Base-by-base conservation (phyloP, 2,888 invertebrate species). In the Tinea pellionella region DNA sequence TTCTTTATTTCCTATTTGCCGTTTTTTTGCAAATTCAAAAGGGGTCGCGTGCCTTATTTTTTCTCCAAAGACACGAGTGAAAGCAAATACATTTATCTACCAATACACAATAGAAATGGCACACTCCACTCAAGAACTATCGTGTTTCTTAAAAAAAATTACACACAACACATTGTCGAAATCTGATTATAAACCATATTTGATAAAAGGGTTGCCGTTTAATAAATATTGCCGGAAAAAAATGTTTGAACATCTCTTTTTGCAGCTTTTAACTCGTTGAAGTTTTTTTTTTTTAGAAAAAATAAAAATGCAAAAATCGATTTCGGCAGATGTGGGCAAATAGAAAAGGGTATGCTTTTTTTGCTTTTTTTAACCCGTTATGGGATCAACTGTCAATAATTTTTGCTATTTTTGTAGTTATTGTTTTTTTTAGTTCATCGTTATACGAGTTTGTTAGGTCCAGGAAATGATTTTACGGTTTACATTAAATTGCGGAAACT, bases 301-400 rank as follows among this genome's bases (percentile, higher is more conserved):
- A 69, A 80, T 84, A 84, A 24, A 84, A 86, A 84, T 79, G 82
- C 80, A 75, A 84, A 59, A 85, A 84, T 82, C 78, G 80, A 83
- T 84, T 85, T 83, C 78, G 81, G 84, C 87, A 87, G 87, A 86
- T 87, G 87, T 80, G 83, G 77, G 72, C 76, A 77, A 76, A 79
- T 78, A 80, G 78, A 85, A 84, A 82, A 82, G 85, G 85, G 84
- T 86, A 85, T 80, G n/a, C 24, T 37, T 64, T 56, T 37, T 64
- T 65, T n/a, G n/a, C n/a, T n/a, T 66, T 32, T 61, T 64, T 51
- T n/a, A 65, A 67, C 72, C 80, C 78, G 82, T 82, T 82, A 85
- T 75, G 73, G 76, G 53, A 73, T 75, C 53, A 53, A 61, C 60
- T 61, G 60, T 53, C 56, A 58, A 47, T 81, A 81, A 77, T 77